phyloP scores from a whole-genome alignment of 2,888 invertebrate species.

The Aricia artaxerxes region DNA sequence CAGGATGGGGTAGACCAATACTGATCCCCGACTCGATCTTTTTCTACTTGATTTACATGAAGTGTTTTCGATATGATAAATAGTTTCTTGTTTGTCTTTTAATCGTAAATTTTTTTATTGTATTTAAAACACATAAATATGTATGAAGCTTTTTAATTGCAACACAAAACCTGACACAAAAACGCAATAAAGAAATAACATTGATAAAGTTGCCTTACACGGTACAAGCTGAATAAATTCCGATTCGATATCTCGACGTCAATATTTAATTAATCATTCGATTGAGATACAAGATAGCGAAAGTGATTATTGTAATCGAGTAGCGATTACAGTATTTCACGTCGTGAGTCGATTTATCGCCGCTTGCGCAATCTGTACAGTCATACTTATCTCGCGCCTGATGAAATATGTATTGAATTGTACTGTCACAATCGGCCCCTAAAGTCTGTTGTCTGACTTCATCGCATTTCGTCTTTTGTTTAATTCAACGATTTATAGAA shows the following conservation, averaged over 20 bases:
- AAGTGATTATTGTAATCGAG: constrained; percentile 26
- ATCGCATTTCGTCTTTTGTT: neutral
- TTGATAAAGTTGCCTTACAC: neutral
- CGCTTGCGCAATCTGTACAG: constrained; percentile 8
- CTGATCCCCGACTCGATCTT: neutral
- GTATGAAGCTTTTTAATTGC: neutral
- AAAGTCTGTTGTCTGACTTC: neutral
- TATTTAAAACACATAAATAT: neutral
- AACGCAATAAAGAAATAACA: constrained; percentile 2
- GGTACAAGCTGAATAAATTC: constrained; percentile 10
- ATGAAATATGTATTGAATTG: constrained; percentile 17
- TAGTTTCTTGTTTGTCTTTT: neutral
- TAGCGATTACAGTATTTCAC: constrained; percentile 5
- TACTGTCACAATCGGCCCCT: neutral
- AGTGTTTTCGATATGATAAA: neutral
- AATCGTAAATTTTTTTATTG: neutral
- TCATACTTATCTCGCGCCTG: constrained; percentile 9
- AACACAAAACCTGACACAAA: neutral
- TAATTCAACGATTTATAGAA: neutral
- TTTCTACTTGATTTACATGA: neutral
- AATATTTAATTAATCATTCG: constrained; percentile 24
- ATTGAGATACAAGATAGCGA: constrained; percentile 25
- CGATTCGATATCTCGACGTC: constrained; percentile 9
- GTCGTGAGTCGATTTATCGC: constrained; percentile 23
- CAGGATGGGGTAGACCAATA: constrained; percentile 38